Percentiles rank a stretch among this genome's conserved stretches.
phyloP scores from a whole-genome alignment of 2,888 invertebrate genomes.

The Automeris io region DNA sequence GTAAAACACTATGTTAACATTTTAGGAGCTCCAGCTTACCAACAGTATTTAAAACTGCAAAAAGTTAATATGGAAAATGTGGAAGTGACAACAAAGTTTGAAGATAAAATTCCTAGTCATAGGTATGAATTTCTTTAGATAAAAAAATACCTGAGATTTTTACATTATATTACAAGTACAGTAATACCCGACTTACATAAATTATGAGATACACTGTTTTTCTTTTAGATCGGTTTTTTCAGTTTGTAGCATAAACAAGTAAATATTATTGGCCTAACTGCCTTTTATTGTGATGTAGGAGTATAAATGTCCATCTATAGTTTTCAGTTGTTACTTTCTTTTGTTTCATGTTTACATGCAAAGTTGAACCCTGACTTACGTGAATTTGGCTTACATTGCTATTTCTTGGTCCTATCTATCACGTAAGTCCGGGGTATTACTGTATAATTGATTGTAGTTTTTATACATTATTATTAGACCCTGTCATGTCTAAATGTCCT shows the following conservation, averaged over 20 bases:
- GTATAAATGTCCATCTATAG: too few relatives aligned
- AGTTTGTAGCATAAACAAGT: too few relatives aligned
- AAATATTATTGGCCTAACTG: too few relatives aligned
- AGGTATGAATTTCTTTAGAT: constrained; percentile 29
- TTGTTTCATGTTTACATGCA: not conserved
- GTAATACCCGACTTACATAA: too few relatives aligned
- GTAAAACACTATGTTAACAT: not conserved
- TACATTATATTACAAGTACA: too few relatives aligned
- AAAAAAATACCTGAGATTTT: too few relatives aligned
- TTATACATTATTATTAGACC: not conserved
- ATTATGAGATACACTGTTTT: too few relatives aligned
- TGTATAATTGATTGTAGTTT: not conserved
- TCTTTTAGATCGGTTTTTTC: too few relatives aligned
- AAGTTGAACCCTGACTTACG: not conserved
- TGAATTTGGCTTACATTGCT: not conserved
- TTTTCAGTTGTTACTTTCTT: too few relatives aligned
- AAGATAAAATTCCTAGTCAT: constrained; percentile 55
- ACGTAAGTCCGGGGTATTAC: not conserved
- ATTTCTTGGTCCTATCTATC: not conserved
- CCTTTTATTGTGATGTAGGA: too few relatives aligned
- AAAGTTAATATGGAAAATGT: constrained; percentile 67
- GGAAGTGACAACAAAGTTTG: constrained; percentile 73
- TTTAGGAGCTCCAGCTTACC: constrained; percentile 73
- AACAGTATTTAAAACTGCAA: constrained; percentile 75
- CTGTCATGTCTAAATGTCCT: too few relatives aligned